These are phyloP conservation scores for Eutolmus rufibarbis DNA, from an alignment of 2,888 invertebrate species.

Conservation along the genomic window DNA sequence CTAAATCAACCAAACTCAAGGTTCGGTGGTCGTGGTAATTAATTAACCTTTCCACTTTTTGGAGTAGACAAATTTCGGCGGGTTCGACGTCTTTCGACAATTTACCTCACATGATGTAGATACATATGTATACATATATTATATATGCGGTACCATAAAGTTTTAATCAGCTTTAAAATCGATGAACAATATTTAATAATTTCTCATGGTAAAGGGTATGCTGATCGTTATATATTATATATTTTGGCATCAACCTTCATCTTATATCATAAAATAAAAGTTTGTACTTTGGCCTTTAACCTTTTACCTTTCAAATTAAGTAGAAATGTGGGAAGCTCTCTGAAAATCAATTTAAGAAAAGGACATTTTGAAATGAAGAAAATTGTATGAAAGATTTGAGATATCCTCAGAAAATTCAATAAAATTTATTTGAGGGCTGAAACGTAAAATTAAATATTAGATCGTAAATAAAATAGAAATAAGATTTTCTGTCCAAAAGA, in stretches of 20 bases:
- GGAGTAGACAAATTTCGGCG: background rate
- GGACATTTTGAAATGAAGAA: background rate
- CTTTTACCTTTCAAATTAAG: background rate
- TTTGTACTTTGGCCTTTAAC: background rate
- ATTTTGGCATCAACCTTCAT: background rate
- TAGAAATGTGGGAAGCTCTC: background rate
- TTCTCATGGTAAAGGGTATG: background rate
- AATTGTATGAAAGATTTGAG: background rate
- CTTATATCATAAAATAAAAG: background rate
- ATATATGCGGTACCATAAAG: background rate
- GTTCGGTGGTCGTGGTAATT: background rate
- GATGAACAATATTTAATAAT: background rate
- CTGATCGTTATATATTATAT: background rate
- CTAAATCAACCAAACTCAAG: background rate
- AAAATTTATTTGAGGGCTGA: no score
- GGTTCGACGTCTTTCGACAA: background rate
- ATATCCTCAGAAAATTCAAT: background rate
- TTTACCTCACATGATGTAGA: background rate
- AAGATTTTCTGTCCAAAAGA: no score
- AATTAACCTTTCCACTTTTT: background rate
- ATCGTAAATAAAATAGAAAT: no score
- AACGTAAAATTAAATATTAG: no score
- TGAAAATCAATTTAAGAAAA: background rate
- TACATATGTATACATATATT: background rate
- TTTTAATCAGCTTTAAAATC: background rate